Base-by-base conservation (phyloP, 2,888 invertebrate species). In the Argynnis bischoffii region DNA sequence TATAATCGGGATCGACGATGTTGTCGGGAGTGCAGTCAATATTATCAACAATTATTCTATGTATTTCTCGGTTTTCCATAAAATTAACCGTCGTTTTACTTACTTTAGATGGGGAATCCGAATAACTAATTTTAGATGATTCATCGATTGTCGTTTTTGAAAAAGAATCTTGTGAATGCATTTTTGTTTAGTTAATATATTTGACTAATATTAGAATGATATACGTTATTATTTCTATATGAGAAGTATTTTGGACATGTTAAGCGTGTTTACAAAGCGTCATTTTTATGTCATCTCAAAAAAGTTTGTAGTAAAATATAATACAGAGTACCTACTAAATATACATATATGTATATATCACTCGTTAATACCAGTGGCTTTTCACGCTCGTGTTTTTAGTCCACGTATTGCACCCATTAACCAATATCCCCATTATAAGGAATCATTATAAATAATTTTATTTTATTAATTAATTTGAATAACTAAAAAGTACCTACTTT, bases 21-120 rank as follows among this genome's bases (percentile, higher is more conserved):
- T 88, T 78, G 1, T 88, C 87, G 0, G 92, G 92, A 1, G 92
- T 92, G 14, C 81, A 74, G 68, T 92, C 88, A 0, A 77, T 64
- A 5, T 74, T 77, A 18, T 86, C 80, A 1, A 79, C 72, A 2
- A 87, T 73, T 3, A 91, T 83, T 21, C 76, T 77, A 72, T 81
- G 86, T 2, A 72, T 74, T 53, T 77, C 73, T 46, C 92, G 81
- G 46, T 85, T 88, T 16, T 83, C 82, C 85, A 90, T 84, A 63
- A 87, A 83, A 50, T 78, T 79, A 64, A 79, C 80, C 0, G 74
- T 61, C 3, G 69, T 64, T 71, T 78, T 85, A 67, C 79, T 81
- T 1, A 66, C 59, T 71, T 77, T 80, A 0, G 78, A 73, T 35
- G 69, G 26, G 16, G 77, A 74, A 2, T 79, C 81, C 8, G 76